phyloP scores from a whole-genome alignment of 2,888 invertebrate genomes.

The Buathra laborator region DNA sequence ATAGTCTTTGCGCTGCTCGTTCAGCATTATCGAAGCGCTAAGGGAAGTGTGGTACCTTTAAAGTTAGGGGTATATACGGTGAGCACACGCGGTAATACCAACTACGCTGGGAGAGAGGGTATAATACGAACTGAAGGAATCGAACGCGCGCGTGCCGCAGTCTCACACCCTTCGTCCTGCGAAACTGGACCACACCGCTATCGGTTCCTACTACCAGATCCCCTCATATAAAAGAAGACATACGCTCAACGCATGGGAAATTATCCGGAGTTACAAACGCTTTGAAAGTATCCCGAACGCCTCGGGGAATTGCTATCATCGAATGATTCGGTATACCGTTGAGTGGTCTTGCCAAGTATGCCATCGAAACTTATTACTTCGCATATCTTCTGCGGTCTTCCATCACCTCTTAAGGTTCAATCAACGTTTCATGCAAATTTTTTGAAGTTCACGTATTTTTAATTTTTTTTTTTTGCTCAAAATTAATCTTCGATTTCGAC shows the following conservation, averaged over 20 bases:
- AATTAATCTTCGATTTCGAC: no score
- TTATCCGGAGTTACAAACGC: constrained; percentile 64
- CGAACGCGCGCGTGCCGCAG: constrained; percentile 40
- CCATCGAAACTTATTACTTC: constrained; percentile 56
- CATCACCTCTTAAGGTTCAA: constrained; percentile 12
- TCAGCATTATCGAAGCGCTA: constrained; percentile 37
- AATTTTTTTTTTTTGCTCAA: no score
- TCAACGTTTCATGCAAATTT: constrained; percentile 31
- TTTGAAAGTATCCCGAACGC: constrained; percentile 68
- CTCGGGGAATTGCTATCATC: constrained; percentile 76
- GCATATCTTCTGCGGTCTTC: not conserved
- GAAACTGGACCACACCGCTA: constrained; percentile 30
- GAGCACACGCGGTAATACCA: constrained; percentile 36
- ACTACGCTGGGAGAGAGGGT: constrained; percentile 37
- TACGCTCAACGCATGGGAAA: constrained; percentile 79
- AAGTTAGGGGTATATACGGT: constrained; percentile 22
- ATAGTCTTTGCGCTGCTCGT: constrained; percentile 17
- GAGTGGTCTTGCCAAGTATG: constrained; percentile 43
- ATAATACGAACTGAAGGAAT: constrained; percentile 37
- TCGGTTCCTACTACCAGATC: constrained; percentile 18
- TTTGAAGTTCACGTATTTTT: not conserved
- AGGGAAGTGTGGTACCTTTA: constrained; percentile 47
- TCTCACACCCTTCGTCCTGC: constrained; percentile 49
- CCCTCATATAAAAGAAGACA: constrained; percentile 61
- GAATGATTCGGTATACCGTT: constrained; percentile 48